Base-by-base conservation (phyloP, 2,888 invertebrate species). In the Hofmannophila pseudospretella region DNA sequence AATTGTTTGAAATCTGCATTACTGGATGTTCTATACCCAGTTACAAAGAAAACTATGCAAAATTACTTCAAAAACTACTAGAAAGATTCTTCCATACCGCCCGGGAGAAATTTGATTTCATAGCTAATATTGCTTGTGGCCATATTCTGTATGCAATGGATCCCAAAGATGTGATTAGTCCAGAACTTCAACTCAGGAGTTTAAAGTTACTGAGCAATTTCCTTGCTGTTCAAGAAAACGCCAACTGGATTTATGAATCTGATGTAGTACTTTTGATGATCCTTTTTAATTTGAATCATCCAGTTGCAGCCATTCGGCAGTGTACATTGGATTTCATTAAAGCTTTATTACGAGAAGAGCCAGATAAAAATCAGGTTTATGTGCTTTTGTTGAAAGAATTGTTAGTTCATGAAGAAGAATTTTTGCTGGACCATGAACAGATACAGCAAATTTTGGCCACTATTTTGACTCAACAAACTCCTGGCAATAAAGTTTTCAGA, bases 351-450 rank as follows among this genome's bases (percentile, higher is more conserved):
- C 50, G 69, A 39, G 63, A 66, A 32, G 59, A 66, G 19, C 58
- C 69, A 1, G 66, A 76, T 36, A 66, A 77, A 19, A 74, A 74
- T 1, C 49, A 76, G 2, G 61, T 79, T 7, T 88, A 88, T 44
- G 63, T 77, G 11, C 61, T 84, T 2, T 49, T 91, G 4, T 47
- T 90, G 12, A 66, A 78, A 38, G 81, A 89, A 51, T 44, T 91
- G 1, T 39, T 71, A n/a, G 47, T 58, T 3, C 86, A 89, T 28
- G 76, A 75, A 41, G 75, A 88, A 36, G 94, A 94, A 60, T 78
- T 94, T 26, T 47, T 88, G 16, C 65, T 92, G 43, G 94, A 94
- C 54, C 72, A 88, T 23, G 90, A 92, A 44, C 94, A 94, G 59
- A 68, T 93, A 10, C 79, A 89, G 0, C 72, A 92, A 25, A 77